Percentiles rank a stretch among this genome's conserved stretches.
Evolutionary conservation across 2,888 invertebrate genomes (phyloP).

Genomic region (Spicauda simplicius): DNA sequence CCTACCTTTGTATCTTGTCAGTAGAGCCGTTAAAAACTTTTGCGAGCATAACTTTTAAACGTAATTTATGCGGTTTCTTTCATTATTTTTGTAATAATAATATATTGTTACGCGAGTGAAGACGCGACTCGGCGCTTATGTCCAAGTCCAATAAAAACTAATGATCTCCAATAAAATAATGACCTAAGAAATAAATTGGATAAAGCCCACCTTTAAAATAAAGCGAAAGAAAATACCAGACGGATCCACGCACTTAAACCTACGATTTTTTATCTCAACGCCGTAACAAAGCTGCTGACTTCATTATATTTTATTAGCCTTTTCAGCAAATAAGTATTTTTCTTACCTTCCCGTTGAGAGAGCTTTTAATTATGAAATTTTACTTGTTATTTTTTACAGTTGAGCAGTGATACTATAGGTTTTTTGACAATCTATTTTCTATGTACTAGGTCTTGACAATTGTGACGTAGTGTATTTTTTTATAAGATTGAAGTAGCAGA

Average conservation of each 20-base stretch:
- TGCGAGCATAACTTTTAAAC: no score
- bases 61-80: no score
- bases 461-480: no score
- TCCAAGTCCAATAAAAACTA: no score
- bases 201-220: constrained; percentile 17
- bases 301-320: constrained; percentile 17
- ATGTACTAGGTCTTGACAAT: no score
- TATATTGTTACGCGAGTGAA: no score
- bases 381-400: neutral
- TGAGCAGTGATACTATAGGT: neutral
- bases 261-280: constrained; percentile 24
- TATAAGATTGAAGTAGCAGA: no score
- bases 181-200: constrained; percentile 8
- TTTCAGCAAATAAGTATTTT: constrained; percentile 8
- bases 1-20: no score
- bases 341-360: constrained; percentile 7
- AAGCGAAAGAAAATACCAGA: constrained; percentile 10
- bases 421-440: no score
- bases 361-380: constrained; percentile 5
- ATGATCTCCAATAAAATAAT: neutral
- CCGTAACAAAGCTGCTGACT: constrained; percentile 10
- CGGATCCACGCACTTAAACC: constrained; percentile 13
- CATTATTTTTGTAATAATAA: no score
- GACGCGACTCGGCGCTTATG: no score
- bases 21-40: no score